These are phyloP conservation scores for Periophthalmus modestus DNA, from an alignment of 2,113 vertebrate genomes.

Conservation along the genomic window DNA sequence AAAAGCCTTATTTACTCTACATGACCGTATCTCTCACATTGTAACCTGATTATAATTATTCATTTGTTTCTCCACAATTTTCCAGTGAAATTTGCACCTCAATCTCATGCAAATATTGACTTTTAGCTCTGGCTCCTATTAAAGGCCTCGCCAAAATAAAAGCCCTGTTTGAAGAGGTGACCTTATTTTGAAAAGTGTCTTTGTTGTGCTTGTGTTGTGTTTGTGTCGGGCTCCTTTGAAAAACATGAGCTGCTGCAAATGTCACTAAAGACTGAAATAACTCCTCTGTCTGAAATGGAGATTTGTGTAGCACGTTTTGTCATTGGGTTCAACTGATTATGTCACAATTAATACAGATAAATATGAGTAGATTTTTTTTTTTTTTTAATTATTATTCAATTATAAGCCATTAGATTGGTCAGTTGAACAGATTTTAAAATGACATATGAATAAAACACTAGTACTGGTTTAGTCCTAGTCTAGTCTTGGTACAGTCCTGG, in stretches of 20 bases:
- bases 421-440: too few species aligned
- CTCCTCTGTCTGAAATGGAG: background rate
- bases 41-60: slow-evolving; percentile 46
- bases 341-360: background rate
- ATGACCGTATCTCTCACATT: too few species aligned
- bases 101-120: background rate
- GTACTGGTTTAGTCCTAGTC: background rate
- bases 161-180: background rate
- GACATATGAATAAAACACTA: background rate
- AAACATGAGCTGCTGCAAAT: background rate
- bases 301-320: background rate
- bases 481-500: too few species aligned
- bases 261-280: background rate
- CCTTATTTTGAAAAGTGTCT: background rate
- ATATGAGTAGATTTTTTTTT: too few species aligned
- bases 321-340: background rate
- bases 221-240: background rate
- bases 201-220: background rate
- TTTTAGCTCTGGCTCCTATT: background rate
- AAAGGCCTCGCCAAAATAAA: background rate
- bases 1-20: too few species aligned
- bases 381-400: background rate
- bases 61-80: slow-evolving; percentile 36
- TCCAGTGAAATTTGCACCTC: background rate
- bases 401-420: background rate